Conservation (phyloP, 2,113 vertebrate species). For the Scomber scombrus region DNA sequence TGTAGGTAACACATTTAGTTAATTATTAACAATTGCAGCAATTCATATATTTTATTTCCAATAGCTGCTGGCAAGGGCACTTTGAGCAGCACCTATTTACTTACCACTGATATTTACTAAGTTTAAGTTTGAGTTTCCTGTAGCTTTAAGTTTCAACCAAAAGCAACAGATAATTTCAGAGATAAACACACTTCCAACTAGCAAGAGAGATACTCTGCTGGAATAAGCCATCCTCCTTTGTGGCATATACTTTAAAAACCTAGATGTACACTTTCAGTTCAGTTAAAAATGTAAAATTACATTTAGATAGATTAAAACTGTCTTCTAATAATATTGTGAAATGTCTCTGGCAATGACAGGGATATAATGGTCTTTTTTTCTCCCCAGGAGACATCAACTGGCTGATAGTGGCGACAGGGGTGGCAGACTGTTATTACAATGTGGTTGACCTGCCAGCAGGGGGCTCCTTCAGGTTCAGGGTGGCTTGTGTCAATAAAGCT, state of each 20-base stretch:
- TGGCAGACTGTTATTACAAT: slow-evolving; percentile 95
- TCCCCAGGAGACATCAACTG: slow-evolving; percentile 90
- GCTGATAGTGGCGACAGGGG: slow-evolving; percentile 90
- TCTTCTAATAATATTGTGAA: neutral
- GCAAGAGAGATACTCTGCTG: neutral
- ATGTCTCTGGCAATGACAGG: neutral
- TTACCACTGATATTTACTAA: neutral
- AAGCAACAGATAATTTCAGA: neutral
- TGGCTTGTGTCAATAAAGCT: slow-evolving; percentile 96
- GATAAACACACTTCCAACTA: neutral
- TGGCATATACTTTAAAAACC: neutral
- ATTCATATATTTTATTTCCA: too few relatives aligned
- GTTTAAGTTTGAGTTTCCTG: neutral
- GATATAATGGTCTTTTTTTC: slow-evolving; percentile 1
- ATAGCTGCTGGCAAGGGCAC: neutral
- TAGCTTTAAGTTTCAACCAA: neutral
- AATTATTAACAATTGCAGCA: too few relatives aligned
- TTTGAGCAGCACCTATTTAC: neutral
- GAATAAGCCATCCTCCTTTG: too few relatives aligned
- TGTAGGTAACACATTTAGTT: too few relatives aligned
- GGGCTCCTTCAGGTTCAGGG: slow-evolving; percentile 89
- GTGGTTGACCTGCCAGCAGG: slow-evolving; percentile 89
- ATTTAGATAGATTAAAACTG: too few relatives aligned
- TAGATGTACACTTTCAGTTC: neutral
- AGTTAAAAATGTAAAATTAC: neutral